Evolutionary conservation across 2,797 vertebrate species (phyloP), one percentile per base, ranked within the genome.

Genomic region (Anguilla marmorata): DNA sequence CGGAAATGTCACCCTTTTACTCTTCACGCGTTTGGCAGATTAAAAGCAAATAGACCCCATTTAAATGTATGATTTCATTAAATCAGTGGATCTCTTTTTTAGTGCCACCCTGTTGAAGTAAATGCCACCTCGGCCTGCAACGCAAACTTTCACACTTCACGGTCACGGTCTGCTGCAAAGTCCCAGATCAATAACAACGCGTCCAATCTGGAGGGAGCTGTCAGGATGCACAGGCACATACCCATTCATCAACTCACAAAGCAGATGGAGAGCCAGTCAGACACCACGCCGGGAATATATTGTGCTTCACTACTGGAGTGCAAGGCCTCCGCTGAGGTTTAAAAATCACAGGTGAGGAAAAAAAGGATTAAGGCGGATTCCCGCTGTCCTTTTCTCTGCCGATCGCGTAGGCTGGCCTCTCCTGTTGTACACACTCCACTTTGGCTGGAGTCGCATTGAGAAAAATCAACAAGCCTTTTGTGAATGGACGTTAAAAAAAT

Each of bases 231-330:
- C 14, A 21, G 37, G 74, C 74, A 41, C 74, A 79, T 45, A 74
- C 19, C 74, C 74, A 79, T 79, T 79, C 74, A 79, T 79, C 74
- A 79, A 33, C 74, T 41, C 3, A 45, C 74, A 79, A 41, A 6
- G 33, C 30, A 33, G 30, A 79, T 9, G 16, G 16, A 79, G 16
- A 33, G 6, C 74, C 37, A 24, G 74, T 79, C 33, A 79, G 33
- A 79, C 12, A 33, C 7, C 27, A 33, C 4, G 37, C 33, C 3
- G 74, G 37, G 33, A 45, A 41, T 79, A 41, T 79, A 79, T 45
- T 41, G 37, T 6, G 74, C 14, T 45, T 21, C 30, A 19, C 74
- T 45, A 79, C 14, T 33, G 19, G 16, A 79, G 37, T 41, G 37
- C 19, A 19, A 41, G 37, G 37, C 12, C 27, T 27, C 27, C 72